Evolutionary conservation across 2,888 invertebrate genomes (phyloP).

Genomic region (Rhyacophila evoluta): DNA sequence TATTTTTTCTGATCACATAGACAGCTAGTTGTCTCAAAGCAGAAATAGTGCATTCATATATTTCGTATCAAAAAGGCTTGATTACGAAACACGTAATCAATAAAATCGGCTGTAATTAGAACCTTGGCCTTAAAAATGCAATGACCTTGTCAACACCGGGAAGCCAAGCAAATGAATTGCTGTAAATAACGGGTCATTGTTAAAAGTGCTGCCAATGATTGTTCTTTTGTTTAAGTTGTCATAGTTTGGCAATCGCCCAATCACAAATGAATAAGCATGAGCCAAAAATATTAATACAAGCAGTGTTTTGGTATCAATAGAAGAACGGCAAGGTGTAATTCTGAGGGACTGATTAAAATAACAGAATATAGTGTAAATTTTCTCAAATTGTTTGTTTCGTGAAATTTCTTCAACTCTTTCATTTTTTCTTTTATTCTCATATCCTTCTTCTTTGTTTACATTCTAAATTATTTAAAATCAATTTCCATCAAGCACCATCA

Average conservation of each 20-base stretch:
- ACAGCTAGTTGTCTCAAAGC: no score
- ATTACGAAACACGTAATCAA: neutral
- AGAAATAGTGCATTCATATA: no score
- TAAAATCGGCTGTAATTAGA: neutral
- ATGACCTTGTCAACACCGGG: neutral
- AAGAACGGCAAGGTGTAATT: neutral
- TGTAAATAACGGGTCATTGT: conserved; percentile 12
- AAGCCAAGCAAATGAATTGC: conserved; percentile 39
- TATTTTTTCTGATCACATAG: no score
- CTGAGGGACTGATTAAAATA: neutral
- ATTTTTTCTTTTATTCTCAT: no score
- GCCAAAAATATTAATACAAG: conserved; percentile 26
- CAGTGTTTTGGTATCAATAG: neutral
- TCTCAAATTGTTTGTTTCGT: no score
- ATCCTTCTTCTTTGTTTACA: no score
- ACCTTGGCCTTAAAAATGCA: neutral
- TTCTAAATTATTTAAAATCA: no score
- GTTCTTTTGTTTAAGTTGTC: conserved; percentile 14
- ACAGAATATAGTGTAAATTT: no score
- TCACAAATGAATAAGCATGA: neutral
- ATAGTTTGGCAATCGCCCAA: conserved; percentile 31
- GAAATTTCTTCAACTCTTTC: no score
- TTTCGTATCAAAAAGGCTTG: no score
- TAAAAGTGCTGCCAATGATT: conserved; percentile 34
- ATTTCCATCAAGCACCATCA: no score